Evolutionary conservation across 2,797 vertebrate genomes (phyloP).

Genomic region (Crocodylus rhombifer): DNA sequence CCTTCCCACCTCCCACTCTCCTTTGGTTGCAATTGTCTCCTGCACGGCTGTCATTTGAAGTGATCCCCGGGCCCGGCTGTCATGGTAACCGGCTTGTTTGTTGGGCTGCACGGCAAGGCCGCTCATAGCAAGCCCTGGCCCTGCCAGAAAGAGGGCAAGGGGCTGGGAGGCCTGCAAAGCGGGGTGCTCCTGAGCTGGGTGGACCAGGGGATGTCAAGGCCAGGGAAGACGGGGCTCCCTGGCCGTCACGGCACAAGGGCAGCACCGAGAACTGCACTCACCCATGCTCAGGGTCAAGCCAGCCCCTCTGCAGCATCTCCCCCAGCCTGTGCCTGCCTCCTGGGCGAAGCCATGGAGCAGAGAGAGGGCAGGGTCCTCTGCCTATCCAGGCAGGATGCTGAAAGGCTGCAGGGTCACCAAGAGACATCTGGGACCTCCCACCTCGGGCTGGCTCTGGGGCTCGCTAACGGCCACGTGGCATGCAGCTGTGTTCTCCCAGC

Average conservation of each 20-base stretch:
- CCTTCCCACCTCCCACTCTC: neutral
- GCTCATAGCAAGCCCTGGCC: conserved; percentile 14
- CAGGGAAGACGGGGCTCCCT: too few relatives aligned
- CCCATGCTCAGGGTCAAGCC: neutral
- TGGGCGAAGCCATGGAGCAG: neutral
- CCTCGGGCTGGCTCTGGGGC: too few relatives aligned
- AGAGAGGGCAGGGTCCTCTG: neutral
- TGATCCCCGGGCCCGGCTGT: neutral
- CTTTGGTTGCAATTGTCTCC: neutral
- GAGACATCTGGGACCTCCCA: too few relatives aligned
- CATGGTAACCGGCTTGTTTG: conserved; percentile 46
- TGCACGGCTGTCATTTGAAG: conserved; percentile 27
- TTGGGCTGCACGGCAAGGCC: neutral
- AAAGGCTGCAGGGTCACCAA: too few relatives aligned
- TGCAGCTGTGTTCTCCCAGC: too few relatives aligned
- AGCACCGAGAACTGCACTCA: neutral
- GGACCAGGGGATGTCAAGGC: too few relatives aligned
- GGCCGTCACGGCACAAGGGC: neutral
- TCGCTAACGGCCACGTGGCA: too few relatives aligned
- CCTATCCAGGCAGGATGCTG: too few relatives aligned
- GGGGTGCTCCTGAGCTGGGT: too few relatives aligned
- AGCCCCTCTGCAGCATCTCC: neutral
- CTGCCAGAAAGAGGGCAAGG: neutral
- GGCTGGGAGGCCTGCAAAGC: too few relatives aligned
- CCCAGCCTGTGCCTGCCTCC: neutral